These are phyloP conservation scores for Plecotus auritus DNA, from an alignment of 2,113 vertebrate genomes.

Conservation along the genomic window DNA sequence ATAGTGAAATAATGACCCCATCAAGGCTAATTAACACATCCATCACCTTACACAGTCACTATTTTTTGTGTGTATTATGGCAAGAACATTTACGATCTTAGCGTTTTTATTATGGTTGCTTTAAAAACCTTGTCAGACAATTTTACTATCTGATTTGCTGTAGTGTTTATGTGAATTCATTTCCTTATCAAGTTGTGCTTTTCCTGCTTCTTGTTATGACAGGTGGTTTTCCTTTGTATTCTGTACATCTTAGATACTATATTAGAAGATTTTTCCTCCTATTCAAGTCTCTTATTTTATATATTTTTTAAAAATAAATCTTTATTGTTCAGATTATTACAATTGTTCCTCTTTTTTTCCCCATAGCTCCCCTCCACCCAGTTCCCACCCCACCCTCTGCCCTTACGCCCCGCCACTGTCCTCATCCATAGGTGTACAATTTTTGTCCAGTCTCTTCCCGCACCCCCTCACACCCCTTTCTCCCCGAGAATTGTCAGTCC, in stretches of 20 bases:
- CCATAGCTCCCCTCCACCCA: too few relatives aligned
- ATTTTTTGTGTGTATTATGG: not conserved
- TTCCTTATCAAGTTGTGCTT: not conserved
- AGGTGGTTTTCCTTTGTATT: too few relatives aligned
- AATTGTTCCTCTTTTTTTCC: too few relatives aligned
- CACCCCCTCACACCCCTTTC: too few relatives aligned
- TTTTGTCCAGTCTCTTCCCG: too few relatives aligned
- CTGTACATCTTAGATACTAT: not conserved
- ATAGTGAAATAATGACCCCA: accelerated
- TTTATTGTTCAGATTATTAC: too few relatives aligned
- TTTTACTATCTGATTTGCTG: not conserved
- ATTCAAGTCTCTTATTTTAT: not conserved
- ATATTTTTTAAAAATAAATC: too few relatives aligned
- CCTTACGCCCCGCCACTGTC: too few relatives aligned
- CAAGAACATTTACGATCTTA: too few relatives aligned
- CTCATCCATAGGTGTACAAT: too few relatives aligned
- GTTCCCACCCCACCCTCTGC: too few relatives aligned
- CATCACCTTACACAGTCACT: accelerated
- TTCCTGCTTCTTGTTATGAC: not conserved
- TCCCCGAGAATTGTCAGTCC: too few relatives aligned
- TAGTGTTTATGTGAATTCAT: not conserved
- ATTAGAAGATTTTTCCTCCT: not conserved
- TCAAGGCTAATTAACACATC: not conserved
- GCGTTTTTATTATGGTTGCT: not conserved
- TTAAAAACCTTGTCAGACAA: not conserved